Conservation (phyloP, 2,888 invertebrate species). For the Pterostichus madidus region DNA sequence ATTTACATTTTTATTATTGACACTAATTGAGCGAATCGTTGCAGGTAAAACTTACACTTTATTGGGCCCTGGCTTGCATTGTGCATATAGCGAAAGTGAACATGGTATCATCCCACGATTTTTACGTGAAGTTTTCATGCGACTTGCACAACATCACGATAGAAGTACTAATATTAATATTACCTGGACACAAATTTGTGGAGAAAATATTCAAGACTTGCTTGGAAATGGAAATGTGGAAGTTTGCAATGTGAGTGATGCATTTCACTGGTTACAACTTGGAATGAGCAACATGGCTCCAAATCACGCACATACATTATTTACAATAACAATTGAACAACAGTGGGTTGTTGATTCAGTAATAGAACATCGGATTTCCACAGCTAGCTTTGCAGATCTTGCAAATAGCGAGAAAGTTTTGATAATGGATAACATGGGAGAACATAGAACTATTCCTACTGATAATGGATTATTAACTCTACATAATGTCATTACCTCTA, state of each 20-base stretch:
- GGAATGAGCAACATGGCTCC: conserved; percentile 82
- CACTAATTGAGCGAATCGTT: conserved; percentile 67
- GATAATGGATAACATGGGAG: conserved; percentile 76
- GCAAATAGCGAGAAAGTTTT: conserved; percentile 80
- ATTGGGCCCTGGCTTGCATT: conserved; percentile 84
- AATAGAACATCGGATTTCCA: conserved; percentile 85
- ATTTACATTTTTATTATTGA: background rate
- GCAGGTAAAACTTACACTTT: conserved; percentile 88
- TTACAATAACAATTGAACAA: conserved; percentile 87
- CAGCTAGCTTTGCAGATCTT: conserved; percentile 87
- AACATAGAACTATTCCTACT: conserved; percentile 78
- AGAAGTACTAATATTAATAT: conserved; percentile 84
- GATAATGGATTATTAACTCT: conserved; percentile 84
- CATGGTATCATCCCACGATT: conserved; percentile 87
- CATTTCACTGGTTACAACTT: conserved; percentile 84
- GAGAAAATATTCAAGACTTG: conserved; percentile 82
- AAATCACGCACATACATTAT: conserved; percentile 83
- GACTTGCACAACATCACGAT: conserved; percentile 82
- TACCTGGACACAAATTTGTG: conserved; percentile 87
- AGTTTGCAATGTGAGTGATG: conserved; percentile 82
- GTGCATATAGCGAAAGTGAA: conserved; percentile 83
- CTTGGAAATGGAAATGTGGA: conserved; percentile 80
- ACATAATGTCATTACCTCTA: conserved; percentile 82
- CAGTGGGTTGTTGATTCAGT: conserved; percentile 85
- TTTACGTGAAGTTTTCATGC: conserved; percentile 85